A percentile compares a stretch with the other conserved stretches of the same genome.
Evolutionary conservation across 2,797 vertebrate species (phyloP).

Genomic region (Labroides dimidiatus): DNA sequence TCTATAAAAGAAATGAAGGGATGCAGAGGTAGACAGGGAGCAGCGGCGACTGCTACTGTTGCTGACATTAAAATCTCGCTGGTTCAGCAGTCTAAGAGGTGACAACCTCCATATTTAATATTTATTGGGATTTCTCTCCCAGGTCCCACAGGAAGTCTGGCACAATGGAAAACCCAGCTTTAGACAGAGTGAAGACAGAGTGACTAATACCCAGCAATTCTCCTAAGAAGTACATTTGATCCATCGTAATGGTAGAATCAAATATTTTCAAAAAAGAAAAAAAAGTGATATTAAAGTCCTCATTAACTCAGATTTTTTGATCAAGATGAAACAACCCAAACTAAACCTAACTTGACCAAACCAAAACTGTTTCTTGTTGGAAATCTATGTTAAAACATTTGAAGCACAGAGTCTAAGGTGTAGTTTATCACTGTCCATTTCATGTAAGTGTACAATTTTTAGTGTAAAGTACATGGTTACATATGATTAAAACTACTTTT

Average conservation of each 20-base stretch:
- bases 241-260: neutral
- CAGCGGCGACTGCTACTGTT: constrained; percentile 2
- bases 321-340: neutral
- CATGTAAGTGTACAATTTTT: no score
- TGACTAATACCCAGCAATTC: neutral
- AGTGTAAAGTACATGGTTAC: no score
- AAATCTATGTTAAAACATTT: neutral
- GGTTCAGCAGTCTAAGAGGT: constrained; percentile 53
- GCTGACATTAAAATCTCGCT: constrained; percentile 57
- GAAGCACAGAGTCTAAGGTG: neutral
- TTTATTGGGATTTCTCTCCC: constrained; percentile 41
- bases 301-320: neutral
- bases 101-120: constrained; percentile 49
- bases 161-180: constrained; percentile 30
- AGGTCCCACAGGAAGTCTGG: constrained; percentile 4
- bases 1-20: constrained; percentile 8
- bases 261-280: no score
- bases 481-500: no score
- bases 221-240: neutral
- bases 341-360: neutral
- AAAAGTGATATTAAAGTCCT: no score
- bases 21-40: constrained; percentile 4
- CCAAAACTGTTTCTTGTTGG: neutral
- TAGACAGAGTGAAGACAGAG: constrained; percentile 15
- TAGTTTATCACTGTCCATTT: no score